phyloP scores from a whole-genome alignment of 2,797 vertebrate genomes.

The Acanthurus lineatus region DNA sequence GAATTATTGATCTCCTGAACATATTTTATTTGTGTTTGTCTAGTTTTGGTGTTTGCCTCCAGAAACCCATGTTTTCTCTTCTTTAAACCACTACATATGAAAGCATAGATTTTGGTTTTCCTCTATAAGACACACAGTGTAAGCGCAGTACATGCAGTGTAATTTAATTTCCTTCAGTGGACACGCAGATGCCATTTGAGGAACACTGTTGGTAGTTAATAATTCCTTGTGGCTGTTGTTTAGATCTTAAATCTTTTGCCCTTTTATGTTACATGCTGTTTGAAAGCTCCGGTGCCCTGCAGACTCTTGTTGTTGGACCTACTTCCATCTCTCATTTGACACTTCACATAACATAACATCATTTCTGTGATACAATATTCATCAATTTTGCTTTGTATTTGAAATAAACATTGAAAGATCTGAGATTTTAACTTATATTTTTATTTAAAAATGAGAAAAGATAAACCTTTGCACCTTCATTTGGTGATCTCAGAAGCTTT shows the following conservation, averaged over 20 bases:
- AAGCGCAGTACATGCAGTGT: not conserved
- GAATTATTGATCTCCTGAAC: not conserved
- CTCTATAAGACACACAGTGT: not conserved
- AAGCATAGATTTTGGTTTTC: not conserved
- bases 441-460: not conserved
- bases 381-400: not conserved
- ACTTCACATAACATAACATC: too few relatives aligned
- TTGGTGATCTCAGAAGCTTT: not conserved
- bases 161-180: too few relatives aligned
- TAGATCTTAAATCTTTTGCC: not conserved
- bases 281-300: not conserved
- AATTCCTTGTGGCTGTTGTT: not conserved
- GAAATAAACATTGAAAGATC: not conserved
- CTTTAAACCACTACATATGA: not conserved
- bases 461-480: not conserved
- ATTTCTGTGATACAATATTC: too few relatives aligned
- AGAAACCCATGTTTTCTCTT: too few relatives aligned
- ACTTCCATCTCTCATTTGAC: not conserved
- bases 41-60: too few relatives aligned
- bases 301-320: not conserved
- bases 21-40: too few relatives aligned
- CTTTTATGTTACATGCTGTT: not conserved
- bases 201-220: too few relatives aligned
- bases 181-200: too few relatives aligned
- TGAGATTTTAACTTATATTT: not conserved